phyloP scores from a whole-genome alignment of 2,113 vertebrate species.

The Peromyscus polionotus region DNA sequence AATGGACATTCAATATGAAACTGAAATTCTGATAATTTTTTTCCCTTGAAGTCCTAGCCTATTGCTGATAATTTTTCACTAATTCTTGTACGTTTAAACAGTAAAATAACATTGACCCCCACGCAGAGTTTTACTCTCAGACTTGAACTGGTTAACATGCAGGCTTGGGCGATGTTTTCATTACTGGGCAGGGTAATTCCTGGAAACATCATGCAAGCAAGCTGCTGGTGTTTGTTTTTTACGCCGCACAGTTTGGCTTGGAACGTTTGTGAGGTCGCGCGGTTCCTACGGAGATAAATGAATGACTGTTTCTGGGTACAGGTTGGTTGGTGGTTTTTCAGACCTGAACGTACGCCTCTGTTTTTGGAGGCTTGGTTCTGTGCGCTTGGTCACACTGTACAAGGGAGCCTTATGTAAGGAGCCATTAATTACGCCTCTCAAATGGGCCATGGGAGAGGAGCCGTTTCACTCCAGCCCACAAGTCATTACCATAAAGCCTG shows the following conservation, averaged over 20 bases:
- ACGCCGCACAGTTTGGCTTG: slow-evolving; percentile 70
- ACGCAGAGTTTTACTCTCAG: neutral
- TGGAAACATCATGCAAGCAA: slow-evolving; percentile 70
- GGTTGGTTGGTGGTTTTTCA: slow-evolving; percentile 76
- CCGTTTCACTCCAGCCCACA: slow-evolving; percentile 37
- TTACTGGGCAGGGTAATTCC: slow-evolving; percentile 72
- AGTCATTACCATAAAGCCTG: slow-evolving; percentile 35
- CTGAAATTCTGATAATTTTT: slow-evolving; percentile 25
- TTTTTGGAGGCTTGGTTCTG: slow-evolving; percentile 64
- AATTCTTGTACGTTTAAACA: slow-evolving; percentile 1
- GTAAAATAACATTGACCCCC: neutral
- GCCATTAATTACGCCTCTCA: slow-evolving; percentile 66
- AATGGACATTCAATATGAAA: neutral
- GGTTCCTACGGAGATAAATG: slow-evolving; percentile 71
- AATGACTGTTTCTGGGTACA: slow-evolving; percentile 75
- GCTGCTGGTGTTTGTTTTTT: slow-evolving; percentile 70
- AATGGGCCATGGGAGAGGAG: slow-evolving; percentile 56
- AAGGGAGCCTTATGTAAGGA: slow-evolving; percentile 72
- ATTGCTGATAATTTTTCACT: neutral
- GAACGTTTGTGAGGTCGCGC: slow-evolving; percentile 60
- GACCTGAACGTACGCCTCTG: slow-evolving; percentile 69
- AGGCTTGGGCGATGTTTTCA: slow-evolving; percentile 66
- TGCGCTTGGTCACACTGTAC: slow-evolving; percentile 43
- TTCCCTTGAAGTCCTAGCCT: neutral
- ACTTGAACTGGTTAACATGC: slow-evolving; percentile 45